phyloP scores from a whole-genome alignment of 1,140 invertebrate species.

The Drosophila sproati region DNA sequence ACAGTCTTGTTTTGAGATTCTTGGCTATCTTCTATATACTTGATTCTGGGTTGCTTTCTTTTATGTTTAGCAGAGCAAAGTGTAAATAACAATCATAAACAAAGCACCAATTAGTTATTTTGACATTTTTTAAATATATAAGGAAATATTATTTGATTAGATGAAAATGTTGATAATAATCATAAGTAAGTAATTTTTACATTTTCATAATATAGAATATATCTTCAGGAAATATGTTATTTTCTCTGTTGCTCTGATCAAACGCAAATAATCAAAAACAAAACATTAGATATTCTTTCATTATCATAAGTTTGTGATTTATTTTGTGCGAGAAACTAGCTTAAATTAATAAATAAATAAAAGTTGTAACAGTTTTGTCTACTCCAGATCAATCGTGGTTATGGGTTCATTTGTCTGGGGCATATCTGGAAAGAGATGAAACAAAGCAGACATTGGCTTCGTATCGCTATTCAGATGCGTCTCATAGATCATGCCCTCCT shows the following conservation, averaged over 20 bases:
- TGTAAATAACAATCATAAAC: background rate
- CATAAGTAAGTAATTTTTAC: no score
- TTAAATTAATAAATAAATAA: slow-evolving; percentile 45
- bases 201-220: no score
- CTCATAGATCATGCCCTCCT: slow-evolving; percentile 59
- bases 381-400: slow-evolving; percentile 49
- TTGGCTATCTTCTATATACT: no score
- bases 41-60: background rate
- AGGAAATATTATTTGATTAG: no score
- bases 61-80: background rate
- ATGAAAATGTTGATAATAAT: no score
- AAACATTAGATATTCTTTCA: background rate
- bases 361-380: background rate
- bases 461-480: slow-evolving; percentile 46
- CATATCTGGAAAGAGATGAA: slow-evolving; percentile 70
- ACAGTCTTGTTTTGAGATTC: no score
- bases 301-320: slow-evolving; percentile 9
- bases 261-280: no score
- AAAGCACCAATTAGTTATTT: background rate
- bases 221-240: no score
- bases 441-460: slow-evolving; percentile 51
- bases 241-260: no score
- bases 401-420: slow-evolving; percentile 42
- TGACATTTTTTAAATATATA: no score
- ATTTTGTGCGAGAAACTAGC: slow-evolving; percentile 3